Evolutionary conservation across 1,140 invertebrate species (phyloP), one percentile per base, ranked within the genome.

Genomic region (Neodiprion virginianus): DNA sequence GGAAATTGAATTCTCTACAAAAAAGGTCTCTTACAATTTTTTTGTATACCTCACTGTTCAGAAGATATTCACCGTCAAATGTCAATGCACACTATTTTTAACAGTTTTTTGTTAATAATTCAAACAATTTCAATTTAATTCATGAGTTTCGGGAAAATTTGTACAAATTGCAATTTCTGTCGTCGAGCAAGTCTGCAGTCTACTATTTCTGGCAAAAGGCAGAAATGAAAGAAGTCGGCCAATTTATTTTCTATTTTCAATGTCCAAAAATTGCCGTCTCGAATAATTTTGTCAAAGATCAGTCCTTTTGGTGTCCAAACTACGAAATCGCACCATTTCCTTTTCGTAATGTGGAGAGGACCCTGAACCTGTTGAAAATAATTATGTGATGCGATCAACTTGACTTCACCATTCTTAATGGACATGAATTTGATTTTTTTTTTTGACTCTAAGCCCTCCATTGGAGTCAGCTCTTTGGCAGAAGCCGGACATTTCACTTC

Each of bases 281-380:
- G 65, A 68, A 75, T 12, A 8, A 79, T 80, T 11, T 72, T 73
- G 11, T 75, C 28, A 14, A 53, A 53, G 50, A 75, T 71, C 17
- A 21, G 78, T 66, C 77, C 81, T 69, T 78, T 77, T n/a, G 77
- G 75, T 1, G 85, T 85, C 81, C 81, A 89, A n/a, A 88, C 79
- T 48, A 85, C 76, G 79, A 88, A 87, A 77, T 88, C 84, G 75
- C 87, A 88, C 77, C 79, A 85, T 17, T 77, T 69, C 65, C 79
- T 68, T 10, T 79, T 77, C 2, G 84, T 85, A 1, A 89, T 76
- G 47, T 80, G 79, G 11, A 89, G 72, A 72, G 80, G 83, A 10
- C 82, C 82, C 73, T 83, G 82, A 3, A 83, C 75, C 72, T 83
- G 81, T 76, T 79, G 80, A 70, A 81, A 82, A 73, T 80, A 83